Base-by-base conservation (phyloP, 2,797 vertebrate species). In the Staurois parvus region DNA sequence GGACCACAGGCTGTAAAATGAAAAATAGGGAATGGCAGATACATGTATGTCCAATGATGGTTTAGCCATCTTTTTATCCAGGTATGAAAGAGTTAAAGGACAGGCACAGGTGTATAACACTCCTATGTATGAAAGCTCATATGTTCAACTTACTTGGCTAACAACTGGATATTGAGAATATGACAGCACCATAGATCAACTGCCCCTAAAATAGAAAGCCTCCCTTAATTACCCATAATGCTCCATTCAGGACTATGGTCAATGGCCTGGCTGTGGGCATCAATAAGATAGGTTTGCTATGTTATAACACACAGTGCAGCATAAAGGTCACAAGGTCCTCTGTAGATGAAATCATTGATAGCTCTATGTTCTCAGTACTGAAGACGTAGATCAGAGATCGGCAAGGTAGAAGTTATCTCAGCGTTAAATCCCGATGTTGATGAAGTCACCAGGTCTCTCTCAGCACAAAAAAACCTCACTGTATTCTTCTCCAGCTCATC, bases 401-500 rank as follows among this genome's bases (percentile, higher is more conserved):
- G 9, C 29, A 68, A 3, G 40, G 77, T n/a, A 72, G 68, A 30
- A 29, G 62, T 85, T 76, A 81, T 85, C 30, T 76, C 42, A 42
- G 17, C 10, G 0, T 34, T 81, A 28, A 62, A 40, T 76, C 48
- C 79, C 66, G 15, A 2, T n/a, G 42, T 66, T 68, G 62, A 80
- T 79, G 77, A 80, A 84, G 67, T 70, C 56, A 64, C 45, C 75
- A 24, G 32, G 37, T 10, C 84, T 37, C 28, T 70, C 40, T 42
- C 42, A 28, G 77, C 72, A 75, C 78, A 76, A 62, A 81, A 59
- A 19, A 11, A 67, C 78, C 48, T 85, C 3, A 26, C 24, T 81
- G 72, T 62, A 21, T 48, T 84, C 66, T 64, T 32, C n/a, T 67
- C 48, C 37, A 74, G 56, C 66, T 77, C 85, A 45, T 77, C 79